Base-by-base conservation (phyloP, 2,888 invertebrate species). In the Ennomos quercinarius region DNA sequence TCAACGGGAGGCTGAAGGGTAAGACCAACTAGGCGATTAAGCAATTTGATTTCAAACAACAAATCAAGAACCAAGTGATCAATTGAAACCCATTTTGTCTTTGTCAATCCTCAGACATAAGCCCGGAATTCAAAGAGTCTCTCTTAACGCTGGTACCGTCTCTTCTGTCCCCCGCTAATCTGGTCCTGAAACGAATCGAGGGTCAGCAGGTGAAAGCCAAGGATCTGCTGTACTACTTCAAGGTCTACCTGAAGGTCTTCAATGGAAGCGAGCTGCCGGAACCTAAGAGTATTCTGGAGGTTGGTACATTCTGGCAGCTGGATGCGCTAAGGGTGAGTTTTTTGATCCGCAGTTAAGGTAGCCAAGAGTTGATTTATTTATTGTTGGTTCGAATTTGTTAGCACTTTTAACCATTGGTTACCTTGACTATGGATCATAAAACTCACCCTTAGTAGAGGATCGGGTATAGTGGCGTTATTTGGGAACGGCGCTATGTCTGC, bases 211-310 rank as follows among this genome's bases (percentile, higher is more conserved):
- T 99, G 35, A 97, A 97, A 78, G 98, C 98, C 34, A 95, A 97
- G 68, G 98, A 99, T 85, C 93, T 99, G 71, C 93, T 99, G 70
- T 98, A 98, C 86, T 99, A 99, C 93, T 99, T 99, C 92, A 98
- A 98, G 88, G 97, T 98, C 10, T 99, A 99, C 83, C 97, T 99
- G 89, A 96, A 97, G 81, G 97, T 99, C 71, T 99, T 99, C 89
- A 98, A 98, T 86, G 99, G 99, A 36, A 97, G 98, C 78, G 98
- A 99, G 81, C 92, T 99, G 72, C 99, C 99, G 0, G 99, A 99
- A 88, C 99, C 99, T 0, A 99, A 99, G 89, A 98, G 98, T 61
- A 99, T 99, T 96, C 94, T 99, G 70, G 97, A 98, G 93, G 98
- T 98, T 84, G 90, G 94, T 48, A 3, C 36, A 6, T 27, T 27